Evolutionary conservation across 2,113 vertebrate genomes (phyloP).

Genomic region (Phyllopteryx taeniolatus): DNA sequence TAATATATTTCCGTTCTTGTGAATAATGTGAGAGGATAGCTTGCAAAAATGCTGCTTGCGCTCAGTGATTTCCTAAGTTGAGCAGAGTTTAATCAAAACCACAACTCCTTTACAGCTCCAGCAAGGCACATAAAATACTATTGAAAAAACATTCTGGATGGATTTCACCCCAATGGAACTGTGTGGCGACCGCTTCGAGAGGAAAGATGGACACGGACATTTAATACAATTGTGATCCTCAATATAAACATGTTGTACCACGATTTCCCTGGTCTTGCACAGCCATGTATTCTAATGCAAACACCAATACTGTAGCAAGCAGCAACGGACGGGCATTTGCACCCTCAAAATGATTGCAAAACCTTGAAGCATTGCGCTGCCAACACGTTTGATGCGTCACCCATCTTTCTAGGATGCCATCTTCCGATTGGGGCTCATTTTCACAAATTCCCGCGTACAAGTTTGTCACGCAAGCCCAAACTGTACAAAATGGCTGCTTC

Average conservation of each 20-base stretch:
- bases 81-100: slow-evolving; percentile 2
- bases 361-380: too few relatives aligned
- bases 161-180: slow-evolving; percentile 40
- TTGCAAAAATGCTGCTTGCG: not conserved
- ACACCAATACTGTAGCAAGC: too few relatives aligned
- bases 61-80: not conserved
- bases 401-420: too few relatives aligned
- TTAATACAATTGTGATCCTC: slow-evolving; percentile 21
- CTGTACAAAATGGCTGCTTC: too few relatives aligned
- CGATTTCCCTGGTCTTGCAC: not conserved
- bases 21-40: slow-evolving; percentile 26
- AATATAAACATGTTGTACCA: not conserved
- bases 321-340: too few relatives aligned
- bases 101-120: slow-evolving; percentile 8
- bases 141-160: slow-evolving; percentile 36
- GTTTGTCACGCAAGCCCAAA: too few relatives aligned
- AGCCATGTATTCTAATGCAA: too few relatives aligned
- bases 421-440: too few relatives aligned
- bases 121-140: slow-evolving; percentile 30
- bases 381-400: too few relatives aligned
- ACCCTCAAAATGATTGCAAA: too few relatives aligned
- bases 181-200: slow-evolving; percentile 24
- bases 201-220: slow-evolving; percentile 38
- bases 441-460: too few relatives aligned
- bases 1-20: slow-evolving; percentile 7